These are phyloP conservation scores for Cryptocephalus primarius DNA, from an alignment of 2,888 invertebrate species.

Conservation along the genomic window DNA sequence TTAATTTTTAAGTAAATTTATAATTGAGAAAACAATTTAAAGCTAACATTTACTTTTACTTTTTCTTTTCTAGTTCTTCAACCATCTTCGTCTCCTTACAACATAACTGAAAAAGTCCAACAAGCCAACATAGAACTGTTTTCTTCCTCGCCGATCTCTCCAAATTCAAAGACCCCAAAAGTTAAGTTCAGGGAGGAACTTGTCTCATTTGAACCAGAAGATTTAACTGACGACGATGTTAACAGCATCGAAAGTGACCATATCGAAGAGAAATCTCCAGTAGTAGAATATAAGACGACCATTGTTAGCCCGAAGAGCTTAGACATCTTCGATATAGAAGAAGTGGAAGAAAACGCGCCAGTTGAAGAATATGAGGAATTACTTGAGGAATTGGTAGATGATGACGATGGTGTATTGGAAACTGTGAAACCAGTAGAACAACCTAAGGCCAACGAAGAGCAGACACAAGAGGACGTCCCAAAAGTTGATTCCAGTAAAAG, in stretches of 20 bases:
- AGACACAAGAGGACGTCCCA: constrained; percentile 4
- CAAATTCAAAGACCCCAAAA: constrained; percentile 25
- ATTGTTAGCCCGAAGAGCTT: constrained; percentile 5
- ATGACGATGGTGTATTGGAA: constrained; percentile 1
- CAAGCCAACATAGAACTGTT: constrained; percentile 43
- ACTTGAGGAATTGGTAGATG: constrained; percentile 14
- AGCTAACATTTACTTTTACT: too few species aligned
- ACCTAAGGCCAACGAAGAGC: constrained; percentile 1
- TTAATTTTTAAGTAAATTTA: too few species aligned
- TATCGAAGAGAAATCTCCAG: constrained; percentile 10
- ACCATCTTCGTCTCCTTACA: constrained; percentile 43
- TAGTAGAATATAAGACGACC: constrained; percentile 16
- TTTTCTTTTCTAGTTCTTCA: constrained; percentile 32
- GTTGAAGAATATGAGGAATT: constrained; percentile 17
- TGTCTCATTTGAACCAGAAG: constrained; percentile 41
- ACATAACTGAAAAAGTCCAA: constrained; percentile 43
- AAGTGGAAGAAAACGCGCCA: constrained; percentile 23
- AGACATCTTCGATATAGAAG: constrained; percentile 22
- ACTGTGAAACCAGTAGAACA: constrained; percentile 4
- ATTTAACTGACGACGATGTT: constrained; percentile 34
- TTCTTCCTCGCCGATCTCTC: constrained; percentile 18
- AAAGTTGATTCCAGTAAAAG: constrained; percentile 3
- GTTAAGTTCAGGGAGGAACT: constrained; percentile 41
- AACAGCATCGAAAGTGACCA: constrained; percentile 34
- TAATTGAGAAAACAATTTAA: too few species aligned